These are phyloP conservation scores for Leucophora obtusa DNA, from an alignment of 2,888 invertebrate genomes.

Conservation along the genomic window DNA sequence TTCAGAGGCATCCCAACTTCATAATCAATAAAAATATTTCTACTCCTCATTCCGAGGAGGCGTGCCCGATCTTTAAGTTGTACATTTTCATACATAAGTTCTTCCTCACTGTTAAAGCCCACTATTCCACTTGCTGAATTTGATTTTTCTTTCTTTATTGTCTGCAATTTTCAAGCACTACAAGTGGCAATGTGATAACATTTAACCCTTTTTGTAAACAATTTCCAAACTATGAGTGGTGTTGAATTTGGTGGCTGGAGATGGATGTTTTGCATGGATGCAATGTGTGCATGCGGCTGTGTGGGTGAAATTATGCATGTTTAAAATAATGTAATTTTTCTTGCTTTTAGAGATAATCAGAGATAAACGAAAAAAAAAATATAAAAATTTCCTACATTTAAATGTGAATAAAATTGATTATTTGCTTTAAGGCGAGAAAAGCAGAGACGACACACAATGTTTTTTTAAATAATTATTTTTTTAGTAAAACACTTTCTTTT, in stretches of 20 bases:
- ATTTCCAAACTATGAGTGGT: constrained; percentile 52
- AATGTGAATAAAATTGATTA: constrained; percentile 62
- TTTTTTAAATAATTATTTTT: not conserved
- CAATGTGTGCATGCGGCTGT: constrained; percentile 18
- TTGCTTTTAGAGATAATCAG: constrained; percentile 58
- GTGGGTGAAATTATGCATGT: constrained; percentile 64
- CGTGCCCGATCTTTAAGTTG: too few species aligned
- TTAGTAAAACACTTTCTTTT: not conserved
- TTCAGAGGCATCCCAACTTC: too few species aligned
- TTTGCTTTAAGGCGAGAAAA: constrained; percentile 60
- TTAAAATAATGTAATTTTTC: constrained; percentile 57
- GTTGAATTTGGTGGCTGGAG: constrained; percentile 24
- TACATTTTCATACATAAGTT: too few species aligned
- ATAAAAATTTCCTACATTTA: constrained; percentile 44
- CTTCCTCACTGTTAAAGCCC: not conserved
- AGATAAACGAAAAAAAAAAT: constrained; percentile 24
- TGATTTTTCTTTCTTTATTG: not conserved
- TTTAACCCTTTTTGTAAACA: constrained; percentile 63
- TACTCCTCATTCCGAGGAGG: too few species aligned
- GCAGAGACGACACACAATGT: not conserved
- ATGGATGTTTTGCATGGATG: constrained; percentile 6
- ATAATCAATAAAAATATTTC: too few species aligned
- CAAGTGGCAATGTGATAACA: constrained; percentile 65
- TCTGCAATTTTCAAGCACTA: constrained; percentile 49
- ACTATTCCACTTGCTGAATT: constrained; percentile 17